These are phyloP conservation scores for Cerceris rybyensis DNA, from an alignment of 2,888 invertebrate species.

Conservation along the genomic window DNA sequence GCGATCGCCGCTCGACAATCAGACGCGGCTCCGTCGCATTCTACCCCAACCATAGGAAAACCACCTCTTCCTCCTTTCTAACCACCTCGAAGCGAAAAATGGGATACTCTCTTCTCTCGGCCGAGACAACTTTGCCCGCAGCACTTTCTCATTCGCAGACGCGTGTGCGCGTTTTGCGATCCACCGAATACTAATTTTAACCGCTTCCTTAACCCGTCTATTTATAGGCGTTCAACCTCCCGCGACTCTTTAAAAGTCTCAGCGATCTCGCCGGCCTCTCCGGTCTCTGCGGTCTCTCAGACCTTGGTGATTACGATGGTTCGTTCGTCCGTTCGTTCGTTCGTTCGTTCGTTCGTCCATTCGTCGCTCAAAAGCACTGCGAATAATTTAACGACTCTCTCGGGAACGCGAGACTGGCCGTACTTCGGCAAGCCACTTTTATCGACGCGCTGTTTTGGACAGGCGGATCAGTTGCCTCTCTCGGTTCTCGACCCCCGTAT, in stretches of 20 bases:
- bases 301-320: too few species aligned
- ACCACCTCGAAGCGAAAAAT: too few species aligned
- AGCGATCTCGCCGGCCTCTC: slow-evolving; percentile 33
- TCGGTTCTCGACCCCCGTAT: too few species aligned
- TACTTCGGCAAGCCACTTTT: slow-evolving; percentile 7
- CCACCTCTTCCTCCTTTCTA: too few species aligned
- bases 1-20: too few species aligned
- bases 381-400: slow-evolving; percentile 64
- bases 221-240: slow-evolving; percentile 66
- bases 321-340: too few species aligned
- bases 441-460: too few species aligned
- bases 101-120: background rate
- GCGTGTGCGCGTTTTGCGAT: slow-evolving; percentile 11
- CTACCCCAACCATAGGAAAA: too few species aligned
- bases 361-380: slow-evolving; percentile 64
- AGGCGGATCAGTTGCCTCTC: too few species aligned
- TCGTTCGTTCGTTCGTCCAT: slow-evolving; percentile 35
- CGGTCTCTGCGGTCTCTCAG: too few species aligned
- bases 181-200: slow-evolving; percentile 64
- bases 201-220: slow-evolving; percentile 66
- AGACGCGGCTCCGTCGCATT: too few species aligned
- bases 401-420: slow-evolving; percentile 56
- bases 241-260: slow-evolving; percentile 70
- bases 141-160: background rate
- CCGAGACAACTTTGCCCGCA: background rate